Conservation (phyloP, 2,888 invertebrate species). For the Linyphia triangularis region DNA sequence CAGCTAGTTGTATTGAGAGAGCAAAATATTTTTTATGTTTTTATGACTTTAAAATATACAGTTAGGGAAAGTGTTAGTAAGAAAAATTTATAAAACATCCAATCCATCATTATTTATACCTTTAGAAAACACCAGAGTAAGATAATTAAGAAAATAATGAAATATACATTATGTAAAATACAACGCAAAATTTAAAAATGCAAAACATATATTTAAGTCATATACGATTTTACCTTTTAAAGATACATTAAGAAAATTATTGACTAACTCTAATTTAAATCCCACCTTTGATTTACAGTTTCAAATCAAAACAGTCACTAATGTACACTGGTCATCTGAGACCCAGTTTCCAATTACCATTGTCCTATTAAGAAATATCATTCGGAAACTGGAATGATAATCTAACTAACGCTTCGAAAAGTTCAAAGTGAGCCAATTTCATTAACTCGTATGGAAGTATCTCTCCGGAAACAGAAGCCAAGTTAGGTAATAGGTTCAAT, state of each 20-base stretch:
- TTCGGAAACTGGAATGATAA: background rate
- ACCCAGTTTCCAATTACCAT: background rate
- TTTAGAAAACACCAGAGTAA: no score
- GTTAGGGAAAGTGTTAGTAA: no score
- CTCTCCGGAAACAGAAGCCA: background rate
- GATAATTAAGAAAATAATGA: no score
- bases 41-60: no score
- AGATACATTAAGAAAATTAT: background rate
- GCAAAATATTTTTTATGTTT: no score
- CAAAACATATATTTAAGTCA: no score
- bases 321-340: background rate
- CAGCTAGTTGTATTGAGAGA: no score
- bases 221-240: background rate
- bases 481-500: background rate
- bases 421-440: background rate
- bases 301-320: background rate
- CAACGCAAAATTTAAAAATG: no score
- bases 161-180: no score
- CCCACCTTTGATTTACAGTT: background rate
- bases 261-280: background rate
- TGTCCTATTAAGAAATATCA: background rate
- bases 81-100: no score
- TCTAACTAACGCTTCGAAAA: background rate
- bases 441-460: background rate
- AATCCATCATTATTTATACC: no score